Conservation (phyloP, 2,888 invertebrate genomes). For the Trachelus stipa region DNA sequence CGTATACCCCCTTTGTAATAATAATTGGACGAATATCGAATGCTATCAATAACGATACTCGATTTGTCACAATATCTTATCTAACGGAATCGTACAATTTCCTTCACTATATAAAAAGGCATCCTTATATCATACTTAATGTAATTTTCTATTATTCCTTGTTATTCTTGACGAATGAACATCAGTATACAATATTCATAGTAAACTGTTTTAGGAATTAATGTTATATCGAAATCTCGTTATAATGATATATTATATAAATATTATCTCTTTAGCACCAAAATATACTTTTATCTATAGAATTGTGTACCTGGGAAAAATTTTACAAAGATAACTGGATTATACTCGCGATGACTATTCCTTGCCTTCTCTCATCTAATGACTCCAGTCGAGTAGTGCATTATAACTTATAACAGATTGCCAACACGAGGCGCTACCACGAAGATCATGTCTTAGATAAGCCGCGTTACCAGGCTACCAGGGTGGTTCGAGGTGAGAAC, state of each 20-base stretch:
- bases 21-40: not conserved
- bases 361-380: slow-evolving; percentile 1
- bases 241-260: too few relatives aligned
- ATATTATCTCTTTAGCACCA: not conserved
- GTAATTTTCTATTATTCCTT: not conserved
- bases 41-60: not conserved
- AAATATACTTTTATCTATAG: not conserved
- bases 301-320: not conserved
- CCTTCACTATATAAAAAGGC: not conserved
- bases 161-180: not conserved
- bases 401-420: slow-evolving; percentile 20
- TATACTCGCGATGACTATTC: not conserved
- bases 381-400: not conserved
- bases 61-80: not conserved
- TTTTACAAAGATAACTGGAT: not conserved
- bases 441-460: slow-evolving; percentile 16
- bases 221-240: not conserved
- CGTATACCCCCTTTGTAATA: not conserved
- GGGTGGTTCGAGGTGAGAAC: slow-evolving; percentile 15
- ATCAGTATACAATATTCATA: not conserved
- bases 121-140: not conserved
- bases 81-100: not conserved
- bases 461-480: slow-evolving; percentile 8
- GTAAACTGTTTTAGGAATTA: not conserved
- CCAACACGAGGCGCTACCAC: slow-evolving; percentile 17